These are phyloP conservation scores for Ceyx margarethae DNA, from an alignment of 2,113 vertebrate species.

Conservation along the genomic window DNA sequence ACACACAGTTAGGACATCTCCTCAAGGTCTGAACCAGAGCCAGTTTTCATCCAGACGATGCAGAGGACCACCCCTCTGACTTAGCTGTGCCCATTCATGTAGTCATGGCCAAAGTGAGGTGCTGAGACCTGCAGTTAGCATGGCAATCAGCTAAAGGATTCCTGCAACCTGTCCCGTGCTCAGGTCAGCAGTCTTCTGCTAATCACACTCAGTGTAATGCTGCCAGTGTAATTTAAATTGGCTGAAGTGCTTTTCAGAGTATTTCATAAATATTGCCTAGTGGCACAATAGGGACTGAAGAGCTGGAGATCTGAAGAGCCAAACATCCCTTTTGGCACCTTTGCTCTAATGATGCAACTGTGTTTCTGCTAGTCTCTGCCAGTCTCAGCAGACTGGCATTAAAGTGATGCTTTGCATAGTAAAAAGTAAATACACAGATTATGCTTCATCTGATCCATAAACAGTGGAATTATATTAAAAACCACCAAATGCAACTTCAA, in stretches of 20 bases:
- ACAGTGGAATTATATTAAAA: constrained; percentile 7
- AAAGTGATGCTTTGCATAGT: not conserved
- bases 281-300: not conserved
- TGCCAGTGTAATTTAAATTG: constrained; percentile 19
- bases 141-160: not conserved
- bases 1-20: not conserved
- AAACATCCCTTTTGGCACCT: constrained; percentile 55
- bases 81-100: not conserved
- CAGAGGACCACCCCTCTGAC: not conserved
- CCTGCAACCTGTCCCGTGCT: not conserved
- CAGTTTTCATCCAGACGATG: not conserved
- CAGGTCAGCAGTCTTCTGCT: not conserved
- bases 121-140: not conserved
- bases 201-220: not conserved
- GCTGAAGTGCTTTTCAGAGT: constrained; percentile 1
- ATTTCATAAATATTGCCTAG: constrained; percentile 56
- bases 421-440: constrained; percentile 56
- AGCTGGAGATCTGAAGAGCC: constrained; percentile 25
- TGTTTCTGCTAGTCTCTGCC: constrained; percentile 23
- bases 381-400: constrained; percentile 35
- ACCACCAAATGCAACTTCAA: constrained; percentile 10
- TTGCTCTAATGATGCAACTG: constrained; percentile 53
- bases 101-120: not conserved
- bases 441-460: constrained; percentile 42
- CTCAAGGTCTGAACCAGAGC: not conserved